phyloP scores from a whole-genome alignment of 2,888 invertebrate species.

The Teinopalpus imperialis region DNA sequence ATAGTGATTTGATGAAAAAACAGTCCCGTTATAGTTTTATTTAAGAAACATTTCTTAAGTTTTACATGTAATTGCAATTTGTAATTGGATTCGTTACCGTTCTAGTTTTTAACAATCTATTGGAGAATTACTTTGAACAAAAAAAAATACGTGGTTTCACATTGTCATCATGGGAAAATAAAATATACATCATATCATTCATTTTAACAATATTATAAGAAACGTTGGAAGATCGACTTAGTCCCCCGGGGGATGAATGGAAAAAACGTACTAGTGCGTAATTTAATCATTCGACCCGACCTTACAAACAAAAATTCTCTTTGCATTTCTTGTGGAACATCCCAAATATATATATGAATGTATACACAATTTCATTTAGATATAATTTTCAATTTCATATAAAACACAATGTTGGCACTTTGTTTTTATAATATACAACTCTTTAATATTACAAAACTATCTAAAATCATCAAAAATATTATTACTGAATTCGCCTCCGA shows the following conservation, averaged over 20 bases:
- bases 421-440: too few relatives aligned
- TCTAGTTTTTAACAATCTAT: too few relatives aligned
- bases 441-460: too few relatives aligned
- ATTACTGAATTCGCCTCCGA: too few relatives aligned
- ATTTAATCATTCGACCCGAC: constrained; percentile 24
- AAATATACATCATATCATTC: background rate
- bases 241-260: constrained; percentile 2
- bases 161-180: background rate
- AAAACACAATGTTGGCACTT: too few relatives aligned
- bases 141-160: background rate
- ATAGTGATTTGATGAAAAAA: too few relatives aligned
- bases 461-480: too few relatives aligned
- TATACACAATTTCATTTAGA: background rate
- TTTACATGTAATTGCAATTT: too few relatives aligned
- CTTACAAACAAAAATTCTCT: constrained; percentile 22
- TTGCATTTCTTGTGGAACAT: constrained; percentile 16
- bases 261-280: constrained; percentile 20
- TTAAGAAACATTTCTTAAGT: too few relatives aligned
- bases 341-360: constrained; percentile 10
- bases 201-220: constrained; percentile 2
- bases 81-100: too few relatives aligned
- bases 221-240: constrained; percentile 1
- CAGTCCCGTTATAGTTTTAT: too few relatives aligned
- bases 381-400: background rate
- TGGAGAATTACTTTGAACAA: too few relatives aligned